A percentile compares a stretch with the other conserved stretches of the same genome.
Conservation (phyloP, 2,797 vertebrate species). For the Peromyscus melanophrys region DNA sequence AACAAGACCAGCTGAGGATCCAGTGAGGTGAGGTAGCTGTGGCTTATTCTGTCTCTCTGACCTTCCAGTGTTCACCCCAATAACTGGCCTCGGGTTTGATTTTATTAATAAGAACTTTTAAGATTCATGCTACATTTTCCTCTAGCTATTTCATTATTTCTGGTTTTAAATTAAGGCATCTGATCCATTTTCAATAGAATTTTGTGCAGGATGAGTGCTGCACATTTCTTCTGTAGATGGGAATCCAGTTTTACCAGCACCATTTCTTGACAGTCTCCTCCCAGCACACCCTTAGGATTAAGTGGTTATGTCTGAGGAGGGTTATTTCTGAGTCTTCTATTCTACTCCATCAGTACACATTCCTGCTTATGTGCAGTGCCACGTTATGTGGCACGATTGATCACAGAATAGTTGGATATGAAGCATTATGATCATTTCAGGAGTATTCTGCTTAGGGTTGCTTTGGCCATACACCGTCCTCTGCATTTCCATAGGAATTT, state of each 20-base stretch:
- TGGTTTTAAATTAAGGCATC: not conserved
- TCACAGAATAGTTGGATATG: not conserved
- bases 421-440: not conserved
- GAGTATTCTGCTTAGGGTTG: not conserved
- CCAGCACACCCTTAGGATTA: not conserved
- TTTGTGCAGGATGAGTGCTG: not conserved
- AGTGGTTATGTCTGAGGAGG: not conserved
- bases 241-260: not conserved
- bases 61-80: too few relatives aligned
- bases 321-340: too few relatives aligned
- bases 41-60: too few relatives aligned
- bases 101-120: too few relatives aligned
- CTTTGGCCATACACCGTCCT: not conserved
- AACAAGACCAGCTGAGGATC: too few relatives aligned
- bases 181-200: not conserved
- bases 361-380: not conserved
- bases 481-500: not conserved
- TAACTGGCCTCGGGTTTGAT: too few relatives aligned
- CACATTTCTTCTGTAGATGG: not conserved
- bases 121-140: too few relatives aligned
- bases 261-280: not conserved
- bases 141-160: not conserved
- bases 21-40: too few relatives aligned
- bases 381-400: not conserved
- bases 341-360: not conserved